Evolutionary conservation across 2,888 invertebrate genomes (phyloP).

Genomic region (Drosophila prostipennis): DNA sequence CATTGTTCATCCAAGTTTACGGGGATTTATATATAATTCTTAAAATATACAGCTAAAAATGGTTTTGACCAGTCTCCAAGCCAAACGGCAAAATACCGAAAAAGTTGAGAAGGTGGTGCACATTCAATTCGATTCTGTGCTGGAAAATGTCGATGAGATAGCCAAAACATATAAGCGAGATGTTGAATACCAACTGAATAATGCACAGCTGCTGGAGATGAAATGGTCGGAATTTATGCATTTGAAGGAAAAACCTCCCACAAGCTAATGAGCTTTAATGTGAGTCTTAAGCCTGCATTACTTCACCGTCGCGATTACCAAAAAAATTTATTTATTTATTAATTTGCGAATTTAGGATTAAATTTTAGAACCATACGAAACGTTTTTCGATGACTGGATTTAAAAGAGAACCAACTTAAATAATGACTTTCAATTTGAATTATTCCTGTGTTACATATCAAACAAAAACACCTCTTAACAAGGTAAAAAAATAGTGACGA

Average conservation of each 20-base stretch:
- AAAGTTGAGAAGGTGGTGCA: neutral
- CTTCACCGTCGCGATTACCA: neutral
- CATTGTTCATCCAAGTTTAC: constrained; percentile 37
- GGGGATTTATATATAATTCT: neutral
- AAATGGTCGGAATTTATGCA: neutral
- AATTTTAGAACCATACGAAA: too few species aligned
- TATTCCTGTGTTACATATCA: too few species aligned
- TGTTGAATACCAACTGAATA: neutral
- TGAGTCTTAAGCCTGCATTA: neutral
- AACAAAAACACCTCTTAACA: too few species aligned
- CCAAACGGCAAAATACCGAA: neutral
- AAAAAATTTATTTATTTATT: too few species aligned
- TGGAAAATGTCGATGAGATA: neutral
- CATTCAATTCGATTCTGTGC: neutral
- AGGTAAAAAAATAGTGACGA: too few species aligned
- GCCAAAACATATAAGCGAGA: neutral
- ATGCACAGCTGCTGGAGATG: neutral
- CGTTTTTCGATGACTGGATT: too few species aligned
- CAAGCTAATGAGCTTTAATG: neutral
- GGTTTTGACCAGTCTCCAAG: neutral
- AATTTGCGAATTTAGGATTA: too few species aligned
- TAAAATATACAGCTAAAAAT: neutral
- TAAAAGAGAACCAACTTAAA: too few species aligned
- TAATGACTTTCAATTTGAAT: too few species aligned
- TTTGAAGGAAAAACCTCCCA: neutral